Base-by-base conservation (phyloP, 30 jellyfish, hydroid and myxozoan genomes). In the Hydra vulgaris region DNA sequence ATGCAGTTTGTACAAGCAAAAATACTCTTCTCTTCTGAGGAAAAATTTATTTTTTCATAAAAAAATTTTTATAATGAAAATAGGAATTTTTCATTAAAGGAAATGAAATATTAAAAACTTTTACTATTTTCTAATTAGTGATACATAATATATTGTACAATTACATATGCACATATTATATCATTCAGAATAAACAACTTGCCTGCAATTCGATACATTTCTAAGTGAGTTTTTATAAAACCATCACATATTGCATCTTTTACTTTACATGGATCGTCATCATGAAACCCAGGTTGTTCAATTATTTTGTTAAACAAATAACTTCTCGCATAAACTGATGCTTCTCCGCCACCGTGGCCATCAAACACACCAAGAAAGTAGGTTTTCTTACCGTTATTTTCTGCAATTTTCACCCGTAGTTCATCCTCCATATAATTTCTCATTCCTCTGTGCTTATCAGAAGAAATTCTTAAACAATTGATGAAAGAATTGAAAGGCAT, bases 311-410 rank as follows among this genome's bases (percentile, higher is more conserved):
- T 75, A 84, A 84, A 90, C 56, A 90, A 71, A 61, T 79, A 25
- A 18, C 79, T 40, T 27, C 71, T 74, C 25, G 95, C 97, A 70
- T 27, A 90, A 19, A 19, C 74, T 4, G 97, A 92, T 8, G 97
- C 97, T 25, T 90, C 95, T 69, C 81, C 83, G 0, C 97, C 97
- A 17, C 97, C 97, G 55, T 90, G 97, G 4, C 97, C 97, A 79
- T 90, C 97, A 70, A 85, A 90, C n/a, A 90, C 78, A 0, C 96
- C 97, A 67, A 90, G 80, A 70, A 76, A 90, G 8, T 68, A 74
- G 0, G 90, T 67, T 26, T 79, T 72, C 25, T 54, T 81, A 0
- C 25, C 84, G 1, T 84, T 80, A n/a, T 56, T 74, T 21, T 68
- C 82, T 53, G 24, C 90, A 8, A 55, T n/a, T n/a, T 52, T 80